These are phyloP conservation scores for Morinoia aosen DNA, from an alignment of 2,888 invertebrate genomes.

Conservation along the genomic window DNA sequence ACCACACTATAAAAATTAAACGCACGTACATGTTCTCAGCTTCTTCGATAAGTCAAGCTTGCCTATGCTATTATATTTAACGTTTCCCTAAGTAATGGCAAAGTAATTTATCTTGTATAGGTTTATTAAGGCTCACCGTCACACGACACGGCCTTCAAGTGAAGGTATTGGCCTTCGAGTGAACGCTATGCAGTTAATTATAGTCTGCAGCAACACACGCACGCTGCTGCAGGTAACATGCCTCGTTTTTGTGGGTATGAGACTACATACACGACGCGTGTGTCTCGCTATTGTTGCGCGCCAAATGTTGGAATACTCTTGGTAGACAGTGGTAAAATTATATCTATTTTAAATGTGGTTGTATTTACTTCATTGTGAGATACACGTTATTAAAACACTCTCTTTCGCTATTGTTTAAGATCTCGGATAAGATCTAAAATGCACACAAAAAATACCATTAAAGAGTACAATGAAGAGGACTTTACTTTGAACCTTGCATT, in stretches of 20 bases:
- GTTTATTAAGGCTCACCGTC: not conserved
- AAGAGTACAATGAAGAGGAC: too few relatives aligned
- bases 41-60: too few relatives aligned
- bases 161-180: not conserved
- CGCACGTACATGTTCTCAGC: too few relatives aligned
- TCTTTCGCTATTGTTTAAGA: not conserved
- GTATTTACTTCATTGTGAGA: too few relatives aligned
- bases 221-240: not conserved
- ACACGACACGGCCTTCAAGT: not conserved
- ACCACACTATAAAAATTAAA: too few relatives aligned
- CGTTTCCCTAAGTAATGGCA: not conserved
- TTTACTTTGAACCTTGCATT: not conserved
- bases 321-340: not conserved
- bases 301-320: not conserved
- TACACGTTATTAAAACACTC: not conserved
- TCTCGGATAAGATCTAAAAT: not conserved
- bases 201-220: not conserved
- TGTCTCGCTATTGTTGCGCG: not conserved
- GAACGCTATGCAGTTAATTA: not conserved
- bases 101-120: not conserved
- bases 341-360: not conserved
- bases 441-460: not conserved
- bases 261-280: not conserved
- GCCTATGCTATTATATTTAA: not conserved
- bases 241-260: not conserved